Evolutionary conservation across 2,888 invertebrate genomes (phyloP), one percentile per base, ranked within the genome.

Genomic region (Pilophorus perplexus): DNA sequence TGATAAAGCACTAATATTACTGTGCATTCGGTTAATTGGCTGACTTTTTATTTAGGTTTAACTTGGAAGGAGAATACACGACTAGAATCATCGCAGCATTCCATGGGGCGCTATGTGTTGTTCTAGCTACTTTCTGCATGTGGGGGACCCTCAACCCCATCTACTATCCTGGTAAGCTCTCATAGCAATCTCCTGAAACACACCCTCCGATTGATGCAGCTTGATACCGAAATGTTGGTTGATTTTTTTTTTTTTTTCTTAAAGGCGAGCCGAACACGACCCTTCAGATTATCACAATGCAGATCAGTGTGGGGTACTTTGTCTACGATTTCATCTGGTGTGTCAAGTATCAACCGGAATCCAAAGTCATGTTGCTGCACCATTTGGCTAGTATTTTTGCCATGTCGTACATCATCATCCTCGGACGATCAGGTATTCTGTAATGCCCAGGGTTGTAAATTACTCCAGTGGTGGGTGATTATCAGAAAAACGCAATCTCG

Each of bases 301-400:
- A 80, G 1, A 79, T 80, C 76, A 84, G 84, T 46, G 80, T 84
- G 75, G 84, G 85, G 18, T 85, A 85, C 76, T 85, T 85, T 74
- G 77, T 83, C 0, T 82, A 83, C 72, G 85, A 85, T 75, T 76
- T 83, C 37, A 73, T 79, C 10, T 85, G 85, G 85, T 82, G 83
- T 73, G 71, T 82, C 12, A 72, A 79, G 55, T 80, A 83, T 75
- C 79, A 80, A 76, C 77, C 79, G 0, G 79, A 82, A 68, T 78
- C 79, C 33, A 72, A 74, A 10, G 74, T 84, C 46, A 84, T 84
- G 80, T 74, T 84, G 14, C 74, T 75, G 16, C 84, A 85, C 75
- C 85, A 84, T 72, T 27, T 77, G 1, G 78, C 79, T 71, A 81
- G 83, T 10, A 76, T 83, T 10, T 65, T 77, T 42, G 81, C 81